phyloP scores from a whole-genome alignment of 2,888 invertebrate genomes.

The Nematopogon swammerdamellus region DNA sequence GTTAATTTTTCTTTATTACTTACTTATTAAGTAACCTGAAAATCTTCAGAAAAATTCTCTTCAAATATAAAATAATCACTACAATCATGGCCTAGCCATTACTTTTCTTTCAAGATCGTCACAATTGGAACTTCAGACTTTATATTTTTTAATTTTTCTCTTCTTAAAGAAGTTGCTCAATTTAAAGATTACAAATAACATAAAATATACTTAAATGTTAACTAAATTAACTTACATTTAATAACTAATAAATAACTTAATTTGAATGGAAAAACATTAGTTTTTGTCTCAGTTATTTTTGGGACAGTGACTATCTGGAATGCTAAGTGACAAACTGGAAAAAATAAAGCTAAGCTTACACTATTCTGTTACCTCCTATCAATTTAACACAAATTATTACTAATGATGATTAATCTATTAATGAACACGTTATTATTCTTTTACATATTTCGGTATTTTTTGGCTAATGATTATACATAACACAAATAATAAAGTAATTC shows the following conservation, averaged over 20 bases:
- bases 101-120: conserved; percentile 2
- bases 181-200: conserved; percentile 1
- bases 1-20: conserved; percentile 3
- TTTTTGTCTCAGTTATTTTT: background rate
- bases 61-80: conserved; percentile 3
- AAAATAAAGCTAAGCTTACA: conserved; percentile 1
- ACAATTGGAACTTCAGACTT: conserved; percentile 2
- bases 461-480: no score
- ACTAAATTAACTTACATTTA: conserved; percentile 1
- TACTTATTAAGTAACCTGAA: conserved; percentile 1
- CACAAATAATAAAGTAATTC: no score
- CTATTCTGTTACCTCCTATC: background rate
- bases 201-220: conserved; percentile 1
- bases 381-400: no score
- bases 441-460: no score
- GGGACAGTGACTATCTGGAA: conserved; percentile 4
- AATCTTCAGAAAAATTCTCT: background rate
- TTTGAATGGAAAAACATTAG: background rate
- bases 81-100: conserved; percentile 2
- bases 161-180: background rate
- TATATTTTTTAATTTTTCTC: background rate
- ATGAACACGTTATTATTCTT: no score
- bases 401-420: no score
- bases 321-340: conserved; percentile 2
- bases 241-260: conserved; percentile 1